Evolutionary conservation across 2,888 invertebrate species (phyloP).

Genomic region (Hydroisotoma schaefferi): DNA sequence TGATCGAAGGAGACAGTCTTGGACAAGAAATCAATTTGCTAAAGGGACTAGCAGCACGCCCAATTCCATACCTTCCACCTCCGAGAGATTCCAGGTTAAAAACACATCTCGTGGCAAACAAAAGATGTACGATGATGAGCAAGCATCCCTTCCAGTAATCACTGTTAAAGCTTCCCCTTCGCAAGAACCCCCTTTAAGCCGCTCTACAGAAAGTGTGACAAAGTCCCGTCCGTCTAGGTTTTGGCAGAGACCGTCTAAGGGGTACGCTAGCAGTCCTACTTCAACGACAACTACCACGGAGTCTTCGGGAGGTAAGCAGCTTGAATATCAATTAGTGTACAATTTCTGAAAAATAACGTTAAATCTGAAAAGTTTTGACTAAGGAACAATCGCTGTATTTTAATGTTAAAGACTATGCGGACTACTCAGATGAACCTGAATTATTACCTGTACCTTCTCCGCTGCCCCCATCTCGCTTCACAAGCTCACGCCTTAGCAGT

Average conservation of each 20-base stretch:
- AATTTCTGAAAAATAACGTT: neutral
- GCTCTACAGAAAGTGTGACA: constrained; percentile 6
- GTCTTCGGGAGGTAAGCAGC: neutral
- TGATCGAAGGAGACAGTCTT: constrained; percentile 4
- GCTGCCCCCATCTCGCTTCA: neutral
- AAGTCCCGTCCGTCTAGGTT: constrained; percentile 33
- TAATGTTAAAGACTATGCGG: constrained; percentile 11
- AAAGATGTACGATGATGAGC: neutral
- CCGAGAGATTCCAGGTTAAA: neutral
- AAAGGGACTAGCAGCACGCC: neutral
- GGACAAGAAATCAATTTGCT: neutral
- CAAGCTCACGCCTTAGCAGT: neutral
- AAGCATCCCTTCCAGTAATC: constrained; percentile 1
- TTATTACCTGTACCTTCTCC: neutral
- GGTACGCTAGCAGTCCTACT: constrained; percentile 35
- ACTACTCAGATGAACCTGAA: constrained; percentile 13
- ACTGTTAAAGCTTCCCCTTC: constrained; percentile 6
- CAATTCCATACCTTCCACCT: constrained; percentile 3
- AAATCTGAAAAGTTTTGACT: neutral
- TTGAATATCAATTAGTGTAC: no score
- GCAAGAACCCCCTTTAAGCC: neutral
- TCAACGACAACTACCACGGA: constrained; percentile 13
- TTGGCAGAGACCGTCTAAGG: constrained; percentile 42
- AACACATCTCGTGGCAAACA: neutral
- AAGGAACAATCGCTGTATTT: neutral